Conservation (phyloP, 2,113 vertebrate genomes). For the Patagioenas fasciata region DNA sequence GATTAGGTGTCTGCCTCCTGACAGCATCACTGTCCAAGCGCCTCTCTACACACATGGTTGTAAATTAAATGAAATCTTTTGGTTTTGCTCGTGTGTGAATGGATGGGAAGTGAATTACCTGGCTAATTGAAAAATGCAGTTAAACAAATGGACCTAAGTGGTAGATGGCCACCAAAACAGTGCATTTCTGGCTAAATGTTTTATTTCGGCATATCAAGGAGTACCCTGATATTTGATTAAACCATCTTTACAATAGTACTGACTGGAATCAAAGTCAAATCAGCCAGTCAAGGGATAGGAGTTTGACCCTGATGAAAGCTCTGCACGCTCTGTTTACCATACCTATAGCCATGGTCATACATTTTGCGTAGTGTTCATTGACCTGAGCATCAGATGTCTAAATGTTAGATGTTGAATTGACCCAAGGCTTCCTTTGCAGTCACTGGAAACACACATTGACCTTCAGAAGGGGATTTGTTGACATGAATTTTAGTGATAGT, state of each 20-base stretch:
- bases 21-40: not conserved
- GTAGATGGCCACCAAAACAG: not conserved
- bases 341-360: rapidly evolving
- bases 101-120: not conserved
- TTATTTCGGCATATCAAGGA: not conserved
- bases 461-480: not conserved
- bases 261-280: not conserved
- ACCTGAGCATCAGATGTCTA: not conserved
- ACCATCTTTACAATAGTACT: not conserved
- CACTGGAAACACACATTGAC: not conserved
- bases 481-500: not conserved
- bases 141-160: not conserved
- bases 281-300: not conserved
- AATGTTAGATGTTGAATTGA: not conserved
- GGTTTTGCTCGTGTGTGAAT: not conserved
- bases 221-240: not conserved
- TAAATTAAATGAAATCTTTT: not conserved
- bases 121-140: not conserved
- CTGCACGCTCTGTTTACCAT: not conserved
- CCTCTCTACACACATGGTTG: rapidly evolving
- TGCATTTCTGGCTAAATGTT: not conserved
- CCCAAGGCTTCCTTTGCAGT: not conserved
- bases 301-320: not conserved
- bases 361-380: not conserved
- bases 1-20: not conserved